phyloP scores from a whole-genome alignment of 2,797 vertebrate genomes.

The Heliangelus exortis region DNA sequence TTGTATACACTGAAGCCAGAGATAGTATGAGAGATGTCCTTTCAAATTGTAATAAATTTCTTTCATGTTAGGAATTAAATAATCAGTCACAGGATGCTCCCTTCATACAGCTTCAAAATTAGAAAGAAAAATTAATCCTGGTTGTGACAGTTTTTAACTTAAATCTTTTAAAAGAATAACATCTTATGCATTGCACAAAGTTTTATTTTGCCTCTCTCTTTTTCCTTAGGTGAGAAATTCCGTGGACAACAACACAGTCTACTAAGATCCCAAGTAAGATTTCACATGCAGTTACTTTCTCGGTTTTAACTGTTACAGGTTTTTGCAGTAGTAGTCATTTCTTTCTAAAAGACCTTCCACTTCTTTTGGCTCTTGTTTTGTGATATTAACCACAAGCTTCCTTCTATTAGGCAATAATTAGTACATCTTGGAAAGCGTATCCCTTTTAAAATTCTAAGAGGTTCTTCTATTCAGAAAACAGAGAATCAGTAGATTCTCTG shows the following conservation, averaged over 20 bases:
- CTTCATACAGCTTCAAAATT: background rate
- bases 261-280: conserved; percentile 74
- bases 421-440: background rate
- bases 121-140: background rate
- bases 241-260: conserved; percentile 56
- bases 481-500: background rate
- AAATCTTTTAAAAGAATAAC: background rate
- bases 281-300: background rate
- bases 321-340: background rate
- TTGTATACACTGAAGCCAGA: background rate
- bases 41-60: background rate
- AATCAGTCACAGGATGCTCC: background rate
- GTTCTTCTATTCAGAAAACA: background rate
- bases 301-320: background rate
- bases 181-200: background rate
- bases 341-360: background rate
- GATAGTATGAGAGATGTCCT: background rate
- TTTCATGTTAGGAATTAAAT: background rate
- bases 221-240: conserved; percentile 68
- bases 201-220: conserved; percentile 31
- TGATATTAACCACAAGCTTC: background rate
- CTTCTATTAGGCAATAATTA: background rate
- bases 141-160: background rate
- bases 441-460: background rate
- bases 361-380: background rate